A percentile compares a stretch with the other conserved stretches of the same genome.
These are phyloP conservation scores for Phalacrocorax aristotelis DNA, from an alignment of 2,113 vertebrate species.

Conservation along the genomic window DNA sequence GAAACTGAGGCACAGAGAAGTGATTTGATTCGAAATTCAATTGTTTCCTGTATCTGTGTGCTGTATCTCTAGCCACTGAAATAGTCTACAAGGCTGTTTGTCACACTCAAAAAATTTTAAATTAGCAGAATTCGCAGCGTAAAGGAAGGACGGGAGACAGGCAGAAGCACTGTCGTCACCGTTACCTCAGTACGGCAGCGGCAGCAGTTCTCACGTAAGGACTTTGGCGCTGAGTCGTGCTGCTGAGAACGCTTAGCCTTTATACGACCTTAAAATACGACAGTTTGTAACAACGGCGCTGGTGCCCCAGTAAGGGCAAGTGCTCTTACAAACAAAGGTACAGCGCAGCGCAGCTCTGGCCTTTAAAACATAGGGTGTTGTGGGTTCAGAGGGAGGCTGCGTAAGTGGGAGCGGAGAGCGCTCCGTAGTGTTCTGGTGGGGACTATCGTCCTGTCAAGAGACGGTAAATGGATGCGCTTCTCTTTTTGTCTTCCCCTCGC, in stretches of 20 bases:
- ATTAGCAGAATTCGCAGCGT: background rate
- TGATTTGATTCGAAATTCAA: background rate
- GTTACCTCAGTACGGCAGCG: background rate
- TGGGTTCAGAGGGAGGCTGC: background rate
- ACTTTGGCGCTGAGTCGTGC: background rate
- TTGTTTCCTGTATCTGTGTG: background rate
- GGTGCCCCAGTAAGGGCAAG: background rate
- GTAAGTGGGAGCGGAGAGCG: background rate
- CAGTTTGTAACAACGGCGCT: background rate
- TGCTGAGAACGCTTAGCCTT: background rate
- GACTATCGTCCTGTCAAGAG: background rate
- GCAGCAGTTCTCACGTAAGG: background rate
- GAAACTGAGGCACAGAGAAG: background rate
- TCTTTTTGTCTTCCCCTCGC: background rate
- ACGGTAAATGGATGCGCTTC: background rate
- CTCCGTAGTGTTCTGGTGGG: background rate
- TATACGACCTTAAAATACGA: background rate
- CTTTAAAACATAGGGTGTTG: background rate
- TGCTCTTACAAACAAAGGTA: background rate
- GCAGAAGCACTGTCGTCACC: rapidly evolving
- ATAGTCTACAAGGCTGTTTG: background rate
- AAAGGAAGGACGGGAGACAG: rapidly evolving
- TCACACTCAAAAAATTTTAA: background rate
- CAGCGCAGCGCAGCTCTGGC: background rate
- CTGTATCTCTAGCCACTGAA: background rate